A percentile compares a stretch with the other conserved stretches of the same genome.
These are phyloP conservation scores for Diaperis boleti DNA, from an alignment of 2,888 invertebrate genomes.

Conservation along the genomic window DNA sequence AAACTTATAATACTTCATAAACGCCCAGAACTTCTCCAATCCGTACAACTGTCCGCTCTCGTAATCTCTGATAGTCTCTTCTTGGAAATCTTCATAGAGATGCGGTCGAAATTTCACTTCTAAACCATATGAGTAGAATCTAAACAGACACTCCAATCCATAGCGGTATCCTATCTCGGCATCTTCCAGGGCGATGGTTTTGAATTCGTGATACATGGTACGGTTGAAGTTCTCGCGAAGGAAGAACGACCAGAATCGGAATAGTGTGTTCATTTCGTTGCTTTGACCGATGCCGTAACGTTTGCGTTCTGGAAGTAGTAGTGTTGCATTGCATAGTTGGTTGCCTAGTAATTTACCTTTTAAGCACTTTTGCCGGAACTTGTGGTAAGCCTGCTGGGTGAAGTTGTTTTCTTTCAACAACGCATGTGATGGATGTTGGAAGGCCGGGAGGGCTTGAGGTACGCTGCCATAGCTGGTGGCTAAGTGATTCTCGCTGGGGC, in stretches of 20 bases:
- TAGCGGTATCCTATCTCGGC: slow-evolving; percentile 90
- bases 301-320: slow-evolving; percentile 82
- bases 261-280: slow-evolving; percentile 99
- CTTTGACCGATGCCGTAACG: slow-evolving; percentile 94
- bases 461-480: slow-evolving; percentile 79
- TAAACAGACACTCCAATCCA: slow-evolving; percentile 88
- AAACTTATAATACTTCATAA: slow-evolving; percentile 95
- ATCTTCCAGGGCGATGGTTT: slow-evolving; percentile 92
- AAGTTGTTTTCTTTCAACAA: slow-evolving; percentile 96
- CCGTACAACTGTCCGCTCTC: slow-evolving; percentile 96
- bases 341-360: slow-evolving; percentile 83
- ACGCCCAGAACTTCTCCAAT: slow-evolving; percentile 99
- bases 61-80: slow-evolving; percentile 90
- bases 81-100: slow-evolving; percentile 95
- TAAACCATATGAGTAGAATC: slow-evolving; percentile 97
- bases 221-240: slow-evolving; percentile 97
- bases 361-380: slow-evolving; percentile 93
- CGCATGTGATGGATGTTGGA: slow-evolving; percentile 97
- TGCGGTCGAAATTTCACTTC: slow-evolving; percentile 97
- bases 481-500: slow-evolving; percentile 74
- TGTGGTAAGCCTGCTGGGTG: slow-evolving; percentile 97
- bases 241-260: slow-evolving; percentile 99
- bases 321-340: background rate
- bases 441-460: slow-evolving; percentile 87
- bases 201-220: slow-evolving; percentile 98